These are phyloP conservation scores for Willowsia nigromaculata DNA, from an alignment of 2,888 invertebrate species.

Conservation along the genomic window DNA sequence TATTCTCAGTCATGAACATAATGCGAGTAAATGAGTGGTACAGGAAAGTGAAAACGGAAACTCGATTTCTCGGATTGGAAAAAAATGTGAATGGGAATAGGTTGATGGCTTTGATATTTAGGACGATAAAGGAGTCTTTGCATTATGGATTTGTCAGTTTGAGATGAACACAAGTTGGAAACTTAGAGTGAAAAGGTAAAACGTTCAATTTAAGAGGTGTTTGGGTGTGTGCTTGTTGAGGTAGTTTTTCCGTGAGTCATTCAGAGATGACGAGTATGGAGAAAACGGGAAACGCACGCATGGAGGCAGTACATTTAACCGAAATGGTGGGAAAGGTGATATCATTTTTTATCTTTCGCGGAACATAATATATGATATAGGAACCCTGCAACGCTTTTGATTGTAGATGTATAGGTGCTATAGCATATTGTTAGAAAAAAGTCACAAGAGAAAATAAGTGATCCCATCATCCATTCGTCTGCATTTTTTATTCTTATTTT, in stretches of 20 bases:
- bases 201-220: background rate
- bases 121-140: background rate
- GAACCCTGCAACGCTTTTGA: too few species aligned
- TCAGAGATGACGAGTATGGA: background rate
- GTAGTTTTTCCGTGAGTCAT: background rate
- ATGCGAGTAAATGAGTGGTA: background rate
- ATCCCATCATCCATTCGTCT: conserved; percentile 5
- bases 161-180: background rate
- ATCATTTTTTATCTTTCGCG: too few species aligned
- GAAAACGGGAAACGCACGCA: too few species aligned
- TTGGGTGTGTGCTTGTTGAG: background rate
- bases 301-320: too few species aligned
- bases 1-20: background rate
- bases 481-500: background rate
- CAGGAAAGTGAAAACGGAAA: background rate
- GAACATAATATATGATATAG: too few species aligned
- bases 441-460: conserved; percentile 17
- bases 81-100: background rate
- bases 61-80: background rate
- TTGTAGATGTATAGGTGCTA: too few species aligned
- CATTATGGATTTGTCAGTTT: background rate
- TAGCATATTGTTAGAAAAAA: background rate
- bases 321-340: background rate
- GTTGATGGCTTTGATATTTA: background rate
- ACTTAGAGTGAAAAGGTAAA: background rate